Base-by-base conservation (phyloP, 2,113 vertebrate species). In the Furnarius figulus region DNA sequence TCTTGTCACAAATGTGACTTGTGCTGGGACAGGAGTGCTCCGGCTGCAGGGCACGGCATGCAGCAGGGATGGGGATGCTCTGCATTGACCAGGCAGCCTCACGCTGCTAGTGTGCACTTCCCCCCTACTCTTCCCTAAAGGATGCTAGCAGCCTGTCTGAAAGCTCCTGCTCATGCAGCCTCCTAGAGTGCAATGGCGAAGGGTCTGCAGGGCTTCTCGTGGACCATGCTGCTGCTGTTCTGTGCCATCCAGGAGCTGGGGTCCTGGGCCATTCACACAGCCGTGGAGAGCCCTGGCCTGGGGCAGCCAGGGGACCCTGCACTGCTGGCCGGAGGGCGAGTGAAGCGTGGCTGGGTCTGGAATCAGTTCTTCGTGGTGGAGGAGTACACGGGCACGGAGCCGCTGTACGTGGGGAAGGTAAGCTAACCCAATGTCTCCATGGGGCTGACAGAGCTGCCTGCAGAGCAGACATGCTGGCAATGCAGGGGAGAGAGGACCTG, bases 341-440 rank as follows among this genome's bases (percentile, higher is more conserved):
- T 99, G 80, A 99, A 99, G 97, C 98, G 99, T n/a, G 99, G 99
- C 97, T 99, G 99, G 99, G 99, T 99, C 88, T 99, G 99, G 99
- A 99, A 99, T 95, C 99, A 99, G 84, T 99, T 99, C 98, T 99
- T 99, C 78, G 99, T 99, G 95, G 99, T 99, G 97, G 99, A 99
- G 95, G 99, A 99, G 97, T 99, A 99, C 98, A 99, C 99, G 0
- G 99, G 99, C 92, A 99, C 99, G 1, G 99, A 99, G 91, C 99
- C 99, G 0, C 98, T 99, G 42, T 99, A 99, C 1, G 99, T 99
- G 37, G 99, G 99, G 96, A 99, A 99, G 99, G 99, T 99, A 99
- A 98, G 95, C 91, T 61, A 14, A 33, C 33, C 28, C 18, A 11
- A 0, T 7, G 25, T 52, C 35, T 75, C 23, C 3, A 0, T 6